Conservation (phyloP, 2,113 vertebrate genomes). For the Eulacestoma nigropectus region DNA sequence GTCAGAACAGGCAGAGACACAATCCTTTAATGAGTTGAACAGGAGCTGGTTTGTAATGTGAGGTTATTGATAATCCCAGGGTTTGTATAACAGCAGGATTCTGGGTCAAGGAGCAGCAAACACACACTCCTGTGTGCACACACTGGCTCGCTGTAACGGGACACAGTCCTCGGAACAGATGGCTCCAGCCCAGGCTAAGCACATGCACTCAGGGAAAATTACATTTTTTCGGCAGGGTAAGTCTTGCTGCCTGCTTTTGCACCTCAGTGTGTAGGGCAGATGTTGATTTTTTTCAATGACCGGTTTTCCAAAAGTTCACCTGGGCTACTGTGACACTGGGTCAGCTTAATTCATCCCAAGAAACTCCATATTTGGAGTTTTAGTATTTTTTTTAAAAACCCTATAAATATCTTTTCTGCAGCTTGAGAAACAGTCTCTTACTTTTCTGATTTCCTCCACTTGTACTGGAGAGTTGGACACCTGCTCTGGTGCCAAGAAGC, state of each 20-base stretch:
- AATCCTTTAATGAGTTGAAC: conserved; percentile 57
- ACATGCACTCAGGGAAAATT: neutral
- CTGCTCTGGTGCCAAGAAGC: fast-evolving
- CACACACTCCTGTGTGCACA: neutral
- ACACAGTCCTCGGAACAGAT: neutral
- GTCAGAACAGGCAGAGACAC: conserved; percentile 60
- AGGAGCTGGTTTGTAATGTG: conserved; percentile 61
- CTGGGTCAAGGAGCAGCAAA: conserved; percentile 62
- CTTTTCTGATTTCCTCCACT: neutral
- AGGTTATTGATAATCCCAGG: conserved; percentile 63
- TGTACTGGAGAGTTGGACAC: neutral
- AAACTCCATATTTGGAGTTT: neutral
- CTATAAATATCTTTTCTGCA: neutral
- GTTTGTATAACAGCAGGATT: conserved; percentile 62
- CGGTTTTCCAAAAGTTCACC: neutral
- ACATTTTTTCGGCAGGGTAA: neutral
- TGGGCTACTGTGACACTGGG: fast-evolving
- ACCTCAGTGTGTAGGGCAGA: neutral
- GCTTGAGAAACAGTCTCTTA: neutral
- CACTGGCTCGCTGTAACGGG: neutral
- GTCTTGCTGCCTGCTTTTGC: neutral
- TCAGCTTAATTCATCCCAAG: neutral
- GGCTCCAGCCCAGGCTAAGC: neutral
- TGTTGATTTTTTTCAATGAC: neutral
- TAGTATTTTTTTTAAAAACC: neutral